phyloP scores from a whole-genome alignment of 92 coral and sea anemone species.

The Porites divaricata region DNA sequence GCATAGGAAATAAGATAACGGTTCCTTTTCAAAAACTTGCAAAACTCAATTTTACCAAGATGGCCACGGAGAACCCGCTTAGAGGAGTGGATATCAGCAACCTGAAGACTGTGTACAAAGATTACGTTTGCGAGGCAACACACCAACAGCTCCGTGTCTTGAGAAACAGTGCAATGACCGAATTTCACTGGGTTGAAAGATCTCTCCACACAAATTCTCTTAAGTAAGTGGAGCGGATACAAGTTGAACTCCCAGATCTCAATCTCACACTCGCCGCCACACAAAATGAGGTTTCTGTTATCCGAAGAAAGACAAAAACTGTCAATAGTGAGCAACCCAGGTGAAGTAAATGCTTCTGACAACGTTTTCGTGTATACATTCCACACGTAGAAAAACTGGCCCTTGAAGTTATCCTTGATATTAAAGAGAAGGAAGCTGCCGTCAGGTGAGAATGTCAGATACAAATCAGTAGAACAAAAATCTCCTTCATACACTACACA shows the following conservation, averaged over 20 bases:
- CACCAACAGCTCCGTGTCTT: neutral
- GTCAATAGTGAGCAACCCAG: neutral
- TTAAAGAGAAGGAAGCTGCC: neutral
- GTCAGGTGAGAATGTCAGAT: neutral
- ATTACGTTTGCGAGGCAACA: slow-evolving; percentile 9
- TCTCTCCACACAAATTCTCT: neutral
- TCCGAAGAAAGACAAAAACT: slow-evolving; percentile 7
- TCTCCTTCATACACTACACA: neutral
- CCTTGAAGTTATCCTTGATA: neutral
- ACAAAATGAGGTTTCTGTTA: neutral
- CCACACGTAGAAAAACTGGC: neutral
- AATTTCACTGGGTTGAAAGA: neutral
- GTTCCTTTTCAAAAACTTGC: slow-evolving; percentile 51
- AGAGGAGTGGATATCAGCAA: neutral
- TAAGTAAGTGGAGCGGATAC: neutral
- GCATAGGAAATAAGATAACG: slow-evolving; percentile 49
- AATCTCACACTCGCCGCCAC: slow-evolving; percentile 14
- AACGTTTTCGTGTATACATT: neutral
- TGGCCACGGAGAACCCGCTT: slow-evolving; percentile 36
- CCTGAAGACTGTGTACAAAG: neutral
- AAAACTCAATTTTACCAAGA: slow-evolving; percentile 38
- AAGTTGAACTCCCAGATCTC: neutral
- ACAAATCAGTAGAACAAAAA: neutral
- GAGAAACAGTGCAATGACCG: slow-evolving; percentile 6
- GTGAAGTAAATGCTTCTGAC: neutral